phyloP scores from a whole-genome alignment of 2,113 vertebrate genomes.

The Trochalopteron elliotii region DNA sequence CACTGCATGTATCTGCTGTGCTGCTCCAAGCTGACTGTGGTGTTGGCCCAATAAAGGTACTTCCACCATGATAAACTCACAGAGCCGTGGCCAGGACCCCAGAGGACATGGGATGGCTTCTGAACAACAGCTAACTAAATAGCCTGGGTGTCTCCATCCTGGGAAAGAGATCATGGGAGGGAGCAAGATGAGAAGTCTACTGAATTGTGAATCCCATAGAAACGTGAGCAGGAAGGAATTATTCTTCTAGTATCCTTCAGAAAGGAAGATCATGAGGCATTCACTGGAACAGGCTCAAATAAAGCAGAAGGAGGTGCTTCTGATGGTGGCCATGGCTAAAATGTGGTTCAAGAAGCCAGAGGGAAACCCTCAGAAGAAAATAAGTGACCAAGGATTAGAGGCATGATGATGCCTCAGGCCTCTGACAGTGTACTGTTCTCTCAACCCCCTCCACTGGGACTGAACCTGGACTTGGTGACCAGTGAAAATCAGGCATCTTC shows the following conservation, averaged over 20 bases:
- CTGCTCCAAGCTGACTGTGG: background rate
- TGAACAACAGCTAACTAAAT: background rate
- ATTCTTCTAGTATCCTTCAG: background rate
- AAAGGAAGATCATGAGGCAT: background rate
- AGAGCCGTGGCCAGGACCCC: background rate
- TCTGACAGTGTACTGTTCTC: background rate
- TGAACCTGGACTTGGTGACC: background rate
- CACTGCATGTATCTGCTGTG: background rate
- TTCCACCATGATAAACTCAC: background rate
- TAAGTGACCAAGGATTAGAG: background rate
- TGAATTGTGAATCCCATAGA: background rate
- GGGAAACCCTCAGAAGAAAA: background rate
- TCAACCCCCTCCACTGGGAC: background rate
- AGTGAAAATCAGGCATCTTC: background rate
- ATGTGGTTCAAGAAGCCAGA: background rate
- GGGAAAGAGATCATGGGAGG: background rate
- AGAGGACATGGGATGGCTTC: background rate
- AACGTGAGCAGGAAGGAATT: background rate
- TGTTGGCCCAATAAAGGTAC: background rate
- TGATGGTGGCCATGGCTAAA: background rate
- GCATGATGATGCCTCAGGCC: background rate
- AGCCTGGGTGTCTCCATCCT: background rate
- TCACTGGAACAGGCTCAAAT: background rate
- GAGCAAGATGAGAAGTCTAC: background rate
- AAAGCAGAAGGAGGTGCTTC: background rate